phyloP scores from a whole-genome alignment of 1,140 invertebrate genomes.

The Megathymus violae region DNA sequence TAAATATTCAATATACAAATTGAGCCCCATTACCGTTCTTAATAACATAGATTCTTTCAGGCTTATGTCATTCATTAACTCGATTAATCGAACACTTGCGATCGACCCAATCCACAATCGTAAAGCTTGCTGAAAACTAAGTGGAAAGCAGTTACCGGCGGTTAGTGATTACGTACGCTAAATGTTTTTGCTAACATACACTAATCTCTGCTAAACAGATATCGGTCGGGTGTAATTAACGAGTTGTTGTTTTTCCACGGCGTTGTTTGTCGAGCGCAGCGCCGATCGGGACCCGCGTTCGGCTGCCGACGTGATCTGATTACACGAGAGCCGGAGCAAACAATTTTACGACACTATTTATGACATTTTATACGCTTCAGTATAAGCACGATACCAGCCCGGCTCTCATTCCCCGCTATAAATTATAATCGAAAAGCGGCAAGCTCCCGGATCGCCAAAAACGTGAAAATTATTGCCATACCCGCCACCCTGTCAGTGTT shows the following conservation, averaged over 20 bases:
- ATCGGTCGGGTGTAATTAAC: constrained; percentile 51
- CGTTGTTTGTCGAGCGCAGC: constrained; percentile 45
- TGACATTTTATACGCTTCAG: constrained; percentile 61
- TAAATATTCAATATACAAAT: too few relatives aligned
- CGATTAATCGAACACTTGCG: too few relatives aligned
- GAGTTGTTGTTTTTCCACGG: constrained; percentile 46
- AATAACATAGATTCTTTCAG: too few relatives aligned
- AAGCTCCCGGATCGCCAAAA: constrained; percentile 71
- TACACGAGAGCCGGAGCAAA: constrained; percentile 56
- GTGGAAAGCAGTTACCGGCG: neutral
- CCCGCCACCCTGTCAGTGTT: constrained; percentile 62
- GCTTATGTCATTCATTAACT: too few relatives aligned
- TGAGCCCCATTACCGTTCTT: too few relatives aligned
- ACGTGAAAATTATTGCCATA: constrained; percentile 74
- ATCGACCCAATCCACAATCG: too few relatives aligned
- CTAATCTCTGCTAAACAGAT: neutral
- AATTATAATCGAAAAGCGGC: constrained; percentile 78
- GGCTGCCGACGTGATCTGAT: constrained; percentile 66
- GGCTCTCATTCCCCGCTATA: constrained; percentile 61
- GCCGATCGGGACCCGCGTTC: constrained; percentile 48
- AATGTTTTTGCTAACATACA: neutral
- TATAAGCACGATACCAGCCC: constrained; percentile 42
- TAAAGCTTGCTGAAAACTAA: neutral
- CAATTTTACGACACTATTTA: constrained; percentile 78
- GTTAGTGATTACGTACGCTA: neutral